Evolutionary conservation across 2,113 vertebrate genomes (phyloP).

Genomic region (Galbula dea): DNA sequence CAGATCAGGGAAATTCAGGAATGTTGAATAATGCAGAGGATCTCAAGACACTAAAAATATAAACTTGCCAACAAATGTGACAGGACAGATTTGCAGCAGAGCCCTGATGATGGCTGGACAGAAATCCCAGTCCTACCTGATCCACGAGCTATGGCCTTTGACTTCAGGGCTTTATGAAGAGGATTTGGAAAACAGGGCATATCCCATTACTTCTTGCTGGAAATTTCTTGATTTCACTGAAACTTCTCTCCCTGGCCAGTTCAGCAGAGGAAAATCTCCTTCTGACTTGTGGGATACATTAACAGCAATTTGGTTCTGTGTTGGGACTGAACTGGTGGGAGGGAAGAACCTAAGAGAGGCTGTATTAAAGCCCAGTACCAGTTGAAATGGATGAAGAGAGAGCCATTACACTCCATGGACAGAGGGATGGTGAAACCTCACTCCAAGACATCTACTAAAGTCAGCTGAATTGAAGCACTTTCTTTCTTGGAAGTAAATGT

Average conservation of each 20-base stretch:
- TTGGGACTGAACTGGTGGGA: background rate
- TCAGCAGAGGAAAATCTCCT: background rate
- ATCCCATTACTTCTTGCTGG: background rate
- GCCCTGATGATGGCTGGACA: background rate
- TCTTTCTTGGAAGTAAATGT: background rate
- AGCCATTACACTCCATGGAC: background rate
- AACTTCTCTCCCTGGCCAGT: background rate
- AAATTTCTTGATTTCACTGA: background rate
- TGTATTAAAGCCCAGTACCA: background rate
- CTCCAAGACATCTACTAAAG: background rate
- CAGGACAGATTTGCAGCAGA: background rate
- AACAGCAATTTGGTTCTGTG: background rate
- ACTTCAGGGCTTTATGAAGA: background rate
- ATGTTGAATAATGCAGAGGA: background rate
- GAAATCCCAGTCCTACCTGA: background rate
- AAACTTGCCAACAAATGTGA: background rate
- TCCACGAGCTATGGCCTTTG: background rate
- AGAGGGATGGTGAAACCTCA: background rate
- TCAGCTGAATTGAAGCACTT: background rate
- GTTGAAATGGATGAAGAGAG: background rate
- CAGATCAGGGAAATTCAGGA: background rate
- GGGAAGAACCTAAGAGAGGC: background rate
- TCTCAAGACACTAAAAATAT: background rate
- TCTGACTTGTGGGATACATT: background rate
- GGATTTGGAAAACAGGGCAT: background rate